Evolutionary conservation across 2,888 invertebrate genomes (phyloP), one percentile per base, ranked within the genome.

Genomic region (Drosophila multiciliata): DNA sequence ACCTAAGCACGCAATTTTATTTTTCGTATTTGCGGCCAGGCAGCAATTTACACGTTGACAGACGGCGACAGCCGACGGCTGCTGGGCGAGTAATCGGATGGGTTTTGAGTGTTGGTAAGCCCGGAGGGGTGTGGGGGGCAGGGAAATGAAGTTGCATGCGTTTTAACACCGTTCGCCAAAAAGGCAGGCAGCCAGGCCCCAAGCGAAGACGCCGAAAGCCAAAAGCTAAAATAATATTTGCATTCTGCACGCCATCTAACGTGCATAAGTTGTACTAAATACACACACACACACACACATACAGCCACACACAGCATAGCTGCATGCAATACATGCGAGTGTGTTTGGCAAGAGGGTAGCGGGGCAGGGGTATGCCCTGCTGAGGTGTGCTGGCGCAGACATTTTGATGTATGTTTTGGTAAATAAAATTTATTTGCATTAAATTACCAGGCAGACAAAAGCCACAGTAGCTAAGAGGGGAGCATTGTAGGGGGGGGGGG

Each of bases 401-500:
- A 85, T 87, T 87, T 87, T 87, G 87, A 87, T 87, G 87, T 89
- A 87, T 87, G 87, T 89, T 87, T 89, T 89, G 88, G 88, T 85
- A 90, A 91, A 82, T 83, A 89, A 85, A 91, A 90, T 91, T 90
- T 90, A 90, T 90, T 90, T 90, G 91, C 90, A 90, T 90, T 85
- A 90, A 90, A 91, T 91, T 90, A 91, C 90, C 80, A 83, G 73
- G 70, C 79, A 81, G 79, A 79, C 78, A 78, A 78, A 65, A 52
- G 75, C 69, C 61, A 54, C 53, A 66, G 32, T 73, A 75, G 42
- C 61, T 15, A 45, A 15, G 45, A 23, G 23, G 23, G 23, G 45
- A 40, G 26, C 59, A 63, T n/a, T n/a, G n/a, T n/a, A n/a, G n/a
- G n/a, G 20, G 58, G 52, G 40, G 0, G 26, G 29, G 23, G 45